A percentile compares a stretch with the other conserved stretches of the same genome.
phyloP scores from a whole-genome alignment of 2,888 invertebrate species.

The Chloroclystis v-ata region DNA sequence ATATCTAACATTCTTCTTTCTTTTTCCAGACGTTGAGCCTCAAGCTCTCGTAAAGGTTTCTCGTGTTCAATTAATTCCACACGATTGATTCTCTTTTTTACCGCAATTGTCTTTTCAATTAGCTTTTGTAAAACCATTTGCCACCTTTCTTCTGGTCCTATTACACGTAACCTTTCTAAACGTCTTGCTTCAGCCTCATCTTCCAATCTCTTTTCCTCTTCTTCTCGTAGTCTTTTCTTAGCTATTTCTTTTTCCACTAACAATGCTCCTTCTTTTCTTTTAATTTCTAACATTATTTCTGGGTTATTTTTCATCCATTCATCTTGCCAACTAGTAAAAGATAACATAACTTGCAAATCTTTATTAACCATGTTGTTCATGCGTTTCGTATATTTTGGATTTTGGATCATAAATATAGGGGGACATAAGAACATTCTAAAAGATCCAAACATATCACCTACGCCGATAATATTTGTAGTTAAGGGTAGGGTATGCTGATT shows the following conservation, averaged over 20 bases:
- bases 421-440: constrained; percentile 81
- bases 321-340: constrained; percentile 79
- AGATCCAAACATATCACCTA: constrained; percentile 83
- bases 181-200: constrained; percentile 72
- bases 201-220: constrained; percentile 67
- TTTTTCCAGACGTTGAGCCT: constrained; percentile 77
- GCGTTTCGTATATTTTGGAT: constrained; percentile 57
- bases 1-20: constrained; percentile 76
- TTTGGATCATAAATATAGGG: constrained; percentile 67
- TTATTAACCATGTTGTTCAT: constrained; percentile 69
- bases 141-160: constrained; percentile 77
- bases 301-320: constrained; percentile 73
- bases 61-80: constrained; percentile 79
- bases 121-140: constrained; percentile 81
- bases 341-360: constrained; percentile 72
- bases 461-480: constrained; percentile 80
- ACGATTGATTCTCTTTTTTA: constrained; percentile 80
- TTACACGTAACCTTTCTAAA: constrained; percentile 53
- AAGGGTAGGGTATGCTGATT: constrained; percentile 78
- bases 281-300: constrained; percentile 57
- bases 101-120: constrained; percentile 80
- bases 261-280: constrained; percentile 59
- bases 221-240: constrained; percentile 55
- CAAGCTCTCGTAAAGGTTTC: constrained; percentile 78
- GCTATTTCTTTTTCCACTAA: constrained; percentile 66